A percentile compares a stretch with the other conserved stretches of the same genome.
Evolutionary conservation across 2,797 vertebrate genomes (phyloP).

Genomic region (Hyperoplus lanceolatus): DNA sequence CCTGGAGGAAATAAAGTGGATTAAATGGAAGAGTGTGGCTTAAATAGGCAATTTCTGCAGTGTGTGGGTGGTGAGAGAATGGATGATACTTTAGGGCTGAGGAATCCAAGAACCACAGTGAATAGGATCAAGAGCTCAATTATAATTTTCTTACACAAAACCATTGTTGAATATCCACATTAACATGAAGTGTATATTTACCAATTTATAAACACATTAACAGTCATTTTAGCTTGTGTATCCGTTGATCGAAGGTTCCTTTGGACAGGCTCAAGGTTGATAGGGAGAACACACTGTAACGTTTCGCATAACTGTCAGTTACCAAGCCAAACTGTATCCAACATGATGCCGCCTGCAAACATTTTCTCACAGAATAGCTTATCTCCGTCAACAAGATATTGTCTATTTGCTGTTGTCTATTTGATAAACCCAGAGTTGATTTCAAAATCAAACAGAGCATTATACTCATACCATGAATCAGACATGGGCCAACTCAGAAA

Average conservation of each 20-base stretch:
- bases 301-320: conserved; percentile 20
- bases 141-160: conserved; percentile 6
- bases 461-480: conserved; percentile 53
- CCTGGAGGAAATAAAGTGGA: conserved; percentile 29
- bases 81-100: background rate
- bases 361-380: conserved; percentile 25
- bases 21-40: conserved; percentile 28
- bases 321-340: conserved; percentile 9
- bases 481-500: conserved; percentile 57
- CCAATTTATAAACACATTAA: background rate
- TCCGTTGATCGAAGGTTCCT: background rate
- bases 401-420: conserved; percentile 33
- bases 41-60: conserved; percentile 24
- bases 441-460: conserved; percentile 49
- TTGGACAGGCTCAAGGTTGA: background rate
- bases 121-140: background rate
- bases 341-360: conserved; percentile 25
- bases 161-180: background rate
- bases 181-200: background rate
- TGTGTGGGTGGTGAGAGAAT: conserved; percentile 32
- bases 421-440: conserved; percentile 14
- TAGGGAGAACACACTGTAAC: background rate
- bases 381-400: background rate
- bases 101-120: background rate
- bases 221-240: background rate